Conservation (phyloP, 2,113 vertebrate species). For the Tragulus kanchil region DNA sequence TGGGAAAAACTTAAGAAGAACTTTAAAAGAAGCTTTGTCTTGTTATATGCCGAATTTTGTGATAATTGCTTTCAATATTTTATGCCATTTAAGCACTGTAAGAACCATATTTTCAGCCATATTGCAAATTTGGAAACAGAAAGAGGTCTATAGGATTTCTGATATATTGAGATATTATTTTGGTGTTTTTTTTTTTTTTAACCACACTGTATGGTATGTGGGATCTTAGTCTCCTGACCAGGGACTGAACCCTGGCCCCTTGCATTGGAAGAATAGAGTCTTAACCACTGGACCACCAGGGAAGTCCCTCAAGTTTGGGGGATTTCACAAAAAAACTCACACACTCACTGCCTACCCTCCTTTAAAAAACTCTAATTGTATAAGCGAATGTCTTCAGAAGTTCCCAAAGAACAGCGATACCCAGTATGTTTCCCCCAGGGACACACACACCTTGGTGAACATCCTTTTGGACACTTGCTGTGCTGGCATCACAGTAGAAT, state of each 20-base stretch:
- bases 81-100: neutral
- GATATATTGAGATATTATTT: too few relatives aligned
- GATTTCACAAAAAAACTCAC: neutral
- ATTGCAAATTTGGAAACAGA: slow-evolving; percentile 43
- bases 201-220: too few relatives aligned
- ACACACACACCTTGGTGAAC: neutral
- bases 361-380: neutral
- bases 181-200: too few relatives aligned
- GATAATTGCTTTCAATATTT: slow-evolving; percentile 15
- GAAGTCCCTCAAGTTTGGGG: too few relatives aligned
- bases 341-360: neutral
- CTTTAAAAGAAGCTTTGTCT: neutral
- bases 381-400: neutral
- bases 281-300: too few relatives aligned
- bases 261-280: too few relatives aligned
- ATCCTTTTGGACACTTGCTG: neutral
- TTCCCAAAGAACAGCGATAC: neutral
- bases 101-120: neutral
- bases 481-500: neutral
- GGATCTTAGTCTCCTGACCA: too few relatives aligned
- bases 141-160: too few relatives aligned
- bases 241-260: too few relatives aligned
- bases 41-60: neutral
- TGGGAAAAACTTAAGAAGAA: neutral
- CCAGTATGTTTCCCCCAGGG: neutral